Conservation (phyloP, 2,797 vertebrate genomes). For the Buceros bicornis region DNA sequence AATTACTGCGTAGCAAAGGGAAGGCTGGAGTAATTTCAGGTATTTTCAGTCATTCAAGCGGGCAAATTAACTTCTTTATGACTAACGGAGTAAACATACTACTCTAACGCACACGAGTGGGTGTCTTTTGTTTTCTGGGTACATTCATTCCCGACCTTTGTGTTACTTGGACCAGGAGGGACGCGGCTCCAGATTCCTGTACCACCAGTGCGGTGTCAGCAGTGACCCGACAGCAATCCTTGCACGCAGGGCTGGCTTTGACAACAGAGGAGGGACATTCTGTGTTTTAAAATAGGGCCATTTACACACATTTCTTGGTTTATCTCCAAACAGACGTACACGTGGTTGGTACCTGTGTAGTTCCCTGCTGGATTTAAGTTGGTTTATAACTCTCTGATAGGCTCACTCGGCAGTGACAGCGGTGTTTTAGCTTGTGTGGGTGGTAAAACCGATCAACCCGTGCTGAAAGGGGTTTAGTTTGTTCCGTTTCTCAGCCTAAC, state of each 20-base stretch:
- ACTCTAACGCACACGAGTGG: neutral
- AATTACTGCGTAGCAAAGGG: neutral
- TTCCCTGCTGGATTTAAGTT: neutral
- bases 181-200: neutral
- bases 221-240: neutral
- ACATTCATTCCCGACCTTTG: conserved; percentile 21
- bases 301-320: neutral
- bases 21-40: neutral
- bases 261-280: neutral
- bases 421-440: neutral
- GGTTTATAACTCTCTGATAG: neutral
- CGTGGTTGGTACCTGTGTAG: neutral
- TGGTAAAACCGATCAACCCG: neutral
- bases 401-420: neutral
- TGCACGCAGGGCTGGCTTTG: neutral
- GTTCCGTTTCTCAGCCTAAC: neutral
- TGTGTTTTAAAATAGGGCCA: rapidly evolving
- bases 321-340: neutral
- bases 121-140: neutral
- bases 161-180: neutral
- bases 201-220: neutral
- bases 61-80: neutral
- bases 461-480: neutral
- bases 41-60: conserved; percentile 7
- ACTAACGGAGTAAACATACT: neutral